Conservation (phyloP, 2,797 vertebrate genomes). For the Poeciliopsis infans region DNA sequence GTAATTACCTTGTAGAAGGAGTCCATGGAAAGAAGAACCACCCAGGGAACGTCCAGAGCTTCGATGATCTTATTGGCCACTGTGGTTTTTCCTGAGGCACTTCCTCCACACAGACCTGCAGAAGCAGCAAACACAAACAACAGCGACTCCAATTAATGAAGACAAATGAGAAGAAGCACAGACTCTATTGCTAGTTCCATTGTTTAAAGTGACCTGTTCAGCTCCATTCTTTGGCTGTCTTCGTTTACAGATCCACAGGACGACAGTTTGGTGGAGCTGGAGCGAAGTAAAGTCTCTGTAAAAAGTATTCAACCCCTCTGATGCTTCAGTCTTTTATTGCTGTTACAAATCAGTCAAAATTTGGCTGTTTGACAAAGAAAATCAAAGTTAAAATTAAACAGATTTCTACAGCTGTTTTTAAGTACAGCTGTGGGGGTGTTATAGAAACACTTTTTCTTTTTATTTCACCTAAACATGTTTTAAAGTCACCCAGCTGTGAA, state of each 20-base stretch:
- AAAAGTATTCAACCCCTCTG: too few species aligned
- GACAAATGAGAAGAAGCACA: background rate
- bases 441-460: background rate
- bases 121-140: background rate
- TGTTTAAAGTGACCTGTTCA: too few species aligned
- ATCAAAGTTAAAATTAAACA: too few species aligned
- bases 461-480: slow-evolving; percentile 3
- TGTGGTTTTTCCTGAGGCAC: slow-evolving; percentile 91
- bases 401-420: background rate
- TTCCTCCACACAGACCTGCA: slow-evolving; percentile 89
- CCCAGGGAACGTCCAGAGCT: slow-evolving; percentile 92
- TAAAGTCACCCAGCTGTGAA: slow-evolving; percentile 7
- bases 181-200: too few species aligned
- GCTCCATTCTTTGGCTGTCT: too few species aligned
- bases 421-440: background rate
- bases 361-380: too few species aligned
- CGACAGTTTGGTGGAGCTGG: too few species aligned
- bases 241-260: too few species aligned
- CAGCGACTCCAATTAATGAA: background rate
- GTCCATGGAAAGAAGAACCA: slow-evolving; percentile 93
- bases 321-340: too few species aligned
- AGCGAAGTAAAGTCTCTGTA: too few species aligned
- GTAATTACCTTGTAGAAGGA: slow-evolving; percentile 89
- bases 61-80: slow-evolving; percentile 93
- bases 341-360: too few species aligned